These are phyloP conservation scores for Rhyacichthys aspro DNA, from an alignment of 2,797 vertebrate genomes.

Conservation along the genomic window DNA sequence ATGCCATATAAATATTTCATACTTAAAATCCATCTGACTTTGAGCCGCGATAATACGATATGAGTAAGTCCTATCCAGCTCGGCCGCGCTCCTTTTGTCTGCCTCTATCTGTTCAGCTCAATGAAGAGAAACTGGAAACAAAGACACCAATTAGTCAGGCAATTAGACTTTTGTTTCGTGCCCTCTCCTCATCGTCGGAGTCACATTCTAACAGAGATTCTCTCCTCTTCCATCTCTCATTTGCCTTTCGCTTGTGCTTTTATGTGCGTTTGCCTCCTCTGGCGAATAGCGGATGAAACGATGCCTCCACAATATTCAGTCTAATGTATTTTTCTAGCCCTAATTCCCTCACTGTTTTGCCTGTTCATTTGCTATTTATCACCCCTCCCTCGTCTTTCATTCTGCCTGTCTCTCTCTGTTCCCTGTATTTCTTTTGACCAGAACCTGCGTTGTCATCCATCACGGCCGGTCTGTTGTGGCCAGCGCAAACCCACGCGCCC, in stretches of 20 bases:
- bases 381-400: conserved; percentile 53
- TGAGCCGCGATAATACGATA: conserved; percentile 23
- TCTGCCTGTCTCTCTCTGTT: conserved; percentile 36
- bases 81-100: conserved; percentile 55
- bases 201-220: conserved; percentile 62
- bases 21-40: conserved; percentile 26
- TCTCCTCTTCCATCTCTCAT: conserved; percentile 57
- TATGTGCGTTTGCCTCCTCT: conserved; percentile 26
- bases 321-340: conserved; percentile 42
- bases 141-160: conserved; percentile 78
- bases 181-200: conserved; percentile 63
- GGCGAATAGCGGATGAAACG: conserved; percentile 31
- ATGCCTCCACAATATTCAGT: conserved; percentile 33
- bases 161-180: conserved; percentile 74
- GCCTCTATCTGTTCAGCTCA: conserved; percentile 52
- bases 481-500: too few species aligned
- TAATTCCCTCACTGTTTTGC: conserved; percentile 42
- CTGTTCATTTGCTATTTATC: conserved; percentile 56
- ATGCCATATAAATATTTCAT: conserved; percentile 60
- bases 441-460: conserved; percentile 55
- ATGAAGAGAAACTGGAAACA: conserved; percentile 68
- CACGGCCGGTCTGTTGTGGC: conserved; percentile 40
- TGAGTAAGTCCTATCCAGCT: conserved; percentile 39
- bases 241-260: conserved; percentile 61
- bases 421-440: conserved; percentile 33